A percentile compares a stretch with the other conserved stretches of the same genome.
Evolutionary conservation across 2,113 vertebrate genomes (phyloP).

Genomic region (Nyctibius bracteatus): DNA sequence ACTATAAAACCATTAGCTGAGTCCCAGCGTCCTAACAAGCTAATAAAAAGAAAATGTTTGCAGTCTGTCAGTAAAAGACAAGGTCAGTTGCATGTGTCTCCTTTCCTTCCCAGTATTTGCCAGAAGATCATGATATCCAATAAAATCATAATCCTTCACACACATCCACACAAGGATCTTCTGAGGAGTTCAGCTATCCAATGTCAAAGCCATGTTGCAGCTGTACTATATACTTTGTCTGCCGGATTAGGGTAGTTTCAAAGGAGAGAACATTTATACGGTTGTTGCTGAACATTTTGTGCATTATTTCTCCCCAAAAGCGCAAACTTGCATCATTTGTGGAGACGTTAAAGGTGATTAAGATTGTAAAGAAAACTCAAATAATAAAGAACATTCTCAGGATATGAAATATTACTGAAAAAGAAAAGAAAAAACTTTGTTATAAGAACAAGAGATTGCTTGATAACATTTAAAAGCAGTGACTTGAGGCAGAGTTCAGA

Average conservation of each 20-base stretch:
- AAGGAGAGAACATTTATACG: background rate
- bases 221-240: background rate
- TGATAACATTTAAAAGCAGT: background rate
- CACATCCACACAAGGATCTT: background rate
- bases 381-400: background rate
- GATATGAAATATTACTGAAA: background rate
- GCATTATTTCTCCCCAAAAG: background rate
- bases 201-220: background rate
- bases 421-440: background rate
- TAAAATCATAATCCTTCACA: background rate
- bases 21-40: background rate
- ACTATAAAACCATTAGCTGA: conserved; percentile 16
- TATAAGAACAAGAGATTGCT: background rate
- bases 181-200: background rate
- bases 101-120: background rate
- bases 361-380: background rate
- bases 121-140: background rate
- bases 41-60: conserved; percentile 38
- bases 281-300: background rate
- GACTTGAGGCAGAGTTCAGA: background rate
- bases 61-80: background rate
- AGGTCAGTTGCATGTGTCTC: background rate
- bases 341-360: background rate
- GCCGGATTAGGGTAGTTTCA: background rate
- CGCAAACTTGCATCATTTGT: background rate